A percentile compares a stretch with the other conserved stretches of the same genome.
These are phyloP conservation scores for Hexactinellida sp. DNA, from an alignment of 37 sponge, comb jelly and placozoan genomes.

Conservation along the genomic window DNA sequence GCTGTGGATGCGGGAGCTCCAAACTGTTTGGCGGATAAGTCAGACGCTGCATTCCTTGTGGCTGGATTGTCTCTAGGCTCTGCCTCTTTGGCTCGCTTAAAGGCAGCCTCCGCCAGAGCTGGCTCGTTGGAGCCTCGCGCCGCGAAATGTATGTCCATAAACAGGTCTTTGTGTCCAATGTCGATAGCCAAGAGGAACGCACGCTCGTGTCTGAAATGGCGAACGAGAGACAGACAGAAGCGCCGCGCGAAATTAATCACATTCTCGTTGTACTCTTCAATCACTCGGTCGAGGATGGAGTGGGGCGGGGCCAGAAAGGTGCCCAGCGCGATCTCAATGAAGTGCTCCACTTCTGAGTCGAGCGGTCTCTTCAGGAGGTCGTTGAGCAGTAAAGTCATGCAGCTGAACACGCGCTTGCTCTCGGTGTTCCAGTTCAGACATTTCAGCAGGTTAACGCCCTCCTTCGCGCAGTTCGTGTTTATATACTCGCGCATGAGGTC, in stretches of 20 bases:
- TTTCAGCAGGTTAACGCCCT: neutral
- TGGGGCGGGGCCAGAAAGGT: neutral
- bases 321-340: neutral
- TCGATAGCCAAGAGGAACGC: neutral
- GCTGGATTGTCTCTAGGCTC: neutral
- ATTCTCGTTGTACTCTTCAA: neutral
- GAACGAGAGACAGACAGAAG: neutral
- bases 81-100: neutral
- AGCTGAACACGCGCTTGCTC: neutral
- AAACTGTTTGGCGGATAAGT: too few species aligned
- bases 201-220: neutral
- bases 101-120: neutral
- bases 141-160: conserved; percentile 6
- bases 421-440: neutral
- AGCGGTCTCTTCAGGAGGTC: neutral
- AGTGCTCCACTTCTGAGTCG: neutral
- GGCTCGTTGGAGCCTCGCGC: neutral
- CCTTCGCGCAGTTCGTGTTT: neutral
- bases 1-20: neutral
- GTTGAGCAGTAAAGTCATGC: neutral
- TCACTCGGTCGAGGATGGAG: neutral
- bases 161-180: conserved; percentile 1
- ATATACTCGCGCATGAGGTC: neutral
- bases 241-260: neutral
- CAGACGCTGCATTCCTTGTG: neutral